These are phyloP conservation scores for Macroramphosus scolopax DNA, from an alignment of 2,797 vertebrate genomes.

Conservation along the genomic window DNA sequence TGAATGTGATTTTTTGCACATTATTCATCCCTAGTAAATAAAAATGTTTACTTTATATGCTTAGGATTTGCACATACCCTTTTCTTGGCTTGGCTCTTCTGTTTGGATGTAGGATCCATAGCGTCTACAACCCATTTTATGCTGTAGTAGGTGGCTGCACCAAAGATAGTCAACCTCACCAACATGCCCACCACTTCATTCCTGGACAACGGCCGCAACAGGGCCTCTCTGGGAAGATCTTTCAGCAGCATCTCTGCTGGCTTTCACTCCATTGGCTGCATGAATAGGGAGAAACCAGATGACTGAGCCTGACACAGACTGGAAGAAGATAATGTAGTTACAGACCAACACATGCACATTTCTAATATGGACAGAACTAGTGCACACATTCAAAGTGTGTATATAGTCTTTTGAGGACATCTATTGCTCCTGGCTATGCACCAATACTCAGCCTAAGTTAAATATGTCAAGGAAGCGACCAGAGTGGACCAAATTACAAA, in stretches of 20 bases:
- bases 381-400: not conserved
- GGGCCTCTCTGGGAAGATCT: conserved; percentile 77
- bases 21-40: no score
- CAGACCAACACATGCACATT: not conserved
- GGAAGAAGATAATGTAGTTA: not conserved
- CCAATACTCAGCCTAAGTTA: no score
- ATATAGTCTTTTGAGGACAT: not conserved
- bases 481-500: no score
- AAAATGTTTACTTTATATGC: not conserved
- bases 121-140: conserved; percentile 83
- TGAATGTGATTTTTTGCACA: no score
- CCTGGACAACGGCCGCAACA: conserved; percentile 76
- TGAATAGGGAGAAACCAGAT: not conserved
- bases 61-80: conserved; percentile 58
- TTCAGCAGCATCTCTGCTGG: conserved; percentile 70
- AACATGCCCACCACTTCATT: conserved; percentile 79
- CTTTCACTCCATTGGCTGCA: conserved; percentile 62
- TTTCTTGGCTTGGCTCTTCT: conserved; percentile 82
- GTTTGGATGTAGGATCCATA: conserved; percentile 79
- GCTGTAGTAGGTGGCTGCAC: conserved; percentile 80
- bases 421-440: no score
- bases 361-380: no score
- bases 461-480: no score
- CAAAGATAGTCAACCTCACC: conserved; percentile 79
- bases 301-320: not conserved